phyloP scores from a whole-genome alignment of 2,888 invertebrate genomes.

The Sturmia bella region DNA sequence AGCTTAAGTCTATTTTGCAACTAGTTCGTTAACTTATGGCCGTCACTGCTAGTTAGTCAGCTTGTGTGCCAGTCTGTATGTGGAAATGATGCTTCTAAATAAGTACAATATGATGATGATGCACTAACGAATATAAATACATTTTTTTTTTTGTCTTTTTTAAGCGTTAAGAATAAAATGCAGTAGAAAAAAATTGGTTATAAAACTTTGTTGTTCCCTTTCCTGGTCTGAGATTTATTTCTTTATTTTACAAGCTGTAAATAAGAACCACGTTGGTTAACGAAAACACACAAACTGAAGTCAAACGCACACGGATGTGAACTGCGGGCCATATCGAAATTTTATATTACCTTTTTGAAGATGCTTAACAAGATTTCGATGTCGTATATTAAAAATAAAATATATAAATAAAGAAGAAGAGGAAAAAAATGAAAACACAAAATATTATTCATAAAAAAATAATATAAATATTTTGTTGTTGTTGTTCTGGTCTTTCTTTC shows the following conservation, averaged over 20 bases:
- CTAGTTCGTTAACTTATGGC: background rate
- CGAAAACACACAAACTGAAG: constrained; percentile 20
- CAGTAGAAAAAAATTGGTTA: constrained; percentile 39
- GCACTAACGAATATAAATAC: constrained; percentile 69
- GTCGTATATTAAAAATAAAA: constrained; percentile 67
- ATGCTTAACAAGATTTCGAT: constrained; percentile 70
- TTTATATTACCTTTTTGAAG: constrained; percentile 64
- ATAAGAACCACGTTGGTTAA: constrained; percentile 3
- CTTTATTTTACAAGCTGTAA: constrained; percentile 62
- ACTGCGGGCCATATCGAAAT: constrained; percentile 51
- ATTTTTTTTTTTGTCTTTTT: constrained; percentile 43
- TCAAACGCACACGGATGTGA: constrained; percentile 22
- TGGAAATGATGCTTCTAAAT: constrained; percentile 51
- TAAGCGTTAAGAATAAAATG: constrained; percentile 16
- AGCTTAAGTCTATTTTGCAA: too few species aligned
- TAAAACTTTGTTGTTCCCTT: constrained; percentile 60
- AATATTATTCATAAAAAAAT: constrained; percentile 69
- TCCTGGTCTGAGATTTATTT: constrained; percentile 68
- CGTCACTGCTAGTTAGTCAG: constrained; percentile 25
- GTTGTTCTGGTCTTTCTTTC: background rate
- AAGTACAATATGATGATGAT: constrained; percentile 60
- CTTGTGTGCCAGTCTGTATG: constrained; percentile 18
- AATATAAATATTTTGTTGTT: constrained; percentile 50
- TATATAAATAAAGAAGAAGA: constrained; percentile 18
- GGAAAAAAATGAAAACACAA: constrained; percentile 43